Conservation (phyloP, 2,113 vertebrate genomes). For the Notarius quadriscutis region DNA sequence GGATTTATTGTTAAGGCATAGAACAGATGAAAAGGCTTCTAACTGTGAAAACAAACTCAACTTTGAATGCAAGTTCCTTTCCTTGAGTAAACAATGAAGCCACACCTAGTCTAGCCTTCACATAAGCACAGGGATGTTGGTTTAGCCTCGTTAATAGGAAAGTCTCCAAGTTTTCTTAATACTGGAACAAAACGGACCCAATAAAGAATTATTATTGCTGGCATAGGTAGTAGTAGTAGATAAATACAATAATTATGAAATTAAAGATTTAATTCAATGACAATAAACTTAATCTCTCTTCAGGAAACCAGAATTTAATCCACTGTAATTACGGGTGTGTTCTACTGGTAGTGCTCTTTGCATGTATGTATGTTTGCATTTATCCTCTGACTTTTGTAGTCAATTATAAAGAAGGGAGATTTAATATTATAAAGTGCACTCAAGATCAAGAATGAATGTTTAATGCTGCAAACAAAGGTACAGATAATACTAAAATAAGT, state of each 20-base stretch:
- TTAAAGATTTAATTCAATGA: background rate
- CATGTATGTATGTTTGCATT: background rate
- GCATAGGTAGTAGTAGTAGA: background rate
- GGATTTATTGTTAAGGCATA: constrained; percentile 12
- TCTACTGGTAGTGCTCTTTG: background rate
- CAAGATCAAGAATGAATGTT: background rate
- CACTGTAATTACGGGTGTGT: background rate
- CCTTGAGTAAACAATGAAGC: constrained; percentile 38
- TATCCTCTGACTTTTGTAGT: background rate
- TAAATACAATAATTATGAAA: background rate
- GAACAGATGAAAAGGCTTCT: background rate
- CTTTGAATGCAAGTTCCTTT: constrained; percentile 7
- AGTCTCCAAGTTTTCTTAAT: background rate
- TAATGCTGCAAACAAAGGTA: background rate
- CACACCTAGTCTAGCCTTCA: constrained; percentile 30
- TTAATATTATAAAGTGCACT: background rate
- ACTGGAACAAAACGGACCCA: background rate
- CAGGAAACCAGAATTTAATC: background rate
- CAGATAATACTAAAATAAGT: background rate
- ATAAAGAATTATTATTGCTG: background rate
- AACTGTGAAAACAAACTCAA: constrained; percentile 16
- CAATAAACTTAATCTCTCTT: background rate
- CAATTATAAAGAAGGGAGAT: background rate
- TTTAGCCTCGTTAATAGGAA: background rate
- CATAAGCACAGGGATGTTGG: constrained; percentile 1